Conservation (phyloP, 2,113 vertebrate genomes). For the Gnathonemus echidnorhynchus region DNA sequence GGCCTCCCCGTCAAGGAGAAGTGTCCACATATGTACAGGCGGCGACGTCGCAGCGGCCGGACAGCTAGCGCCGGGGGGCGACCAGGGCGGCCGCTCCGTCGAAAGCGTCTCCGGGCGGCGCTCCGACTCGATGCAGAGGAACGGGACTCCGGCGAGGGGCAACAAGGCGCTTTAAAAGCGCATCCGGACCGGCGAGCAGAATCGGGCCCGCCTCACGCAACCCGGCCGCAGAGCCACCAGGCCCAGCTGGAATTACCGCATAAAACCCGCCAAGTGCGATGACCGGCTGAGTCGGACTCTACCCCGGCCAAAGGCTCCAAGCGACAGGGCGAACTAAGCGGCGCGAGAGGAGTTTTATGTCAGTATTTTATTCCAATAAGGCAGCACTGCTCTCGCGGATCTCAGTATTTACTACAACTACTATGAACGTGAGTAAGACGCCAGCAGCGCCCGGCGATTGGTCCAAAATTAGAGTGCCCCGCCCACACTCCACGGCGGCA, state of each 20-base stretch:
- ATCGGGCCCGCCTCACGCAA: background rate
- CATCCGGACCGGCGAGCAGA: background rate
- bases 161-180: background rate
- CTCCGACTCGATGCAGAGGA: background rate
- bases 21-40: conserved; percentile 38
- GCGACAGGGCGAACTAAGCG: background rate
- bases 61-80: background rate
- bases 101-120: background rate
- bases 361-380: background rate
- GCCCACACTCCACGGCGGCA: conserved; percentile 23
- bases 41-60: conserved; percentile 17
- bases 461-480: conserved; percentile 49
- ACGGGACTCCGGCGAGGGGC: background rate
- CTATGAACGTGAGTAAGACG: conserved; percentile 34
- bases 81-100: background rate
- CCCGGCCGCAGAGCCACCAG: background rate
- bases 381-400: conserved; percentile 14
- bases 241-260: background rate
- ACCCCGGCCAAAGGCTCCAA: background rate
- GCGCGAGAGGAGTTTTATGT: background rate
- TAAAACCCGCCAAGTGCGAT: background rate
- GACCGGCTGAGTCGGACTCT: background rate
- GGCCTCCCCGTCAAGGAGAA: conserved; percentile 34
- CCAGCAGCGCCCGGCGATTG: conserved; percentile 48
- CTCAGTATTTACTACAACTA: conserved; percentile 65